A percentile compares a stretch with the other conserved stretches of the same genome.
Conservation (phyloP, 2,113 vertebrate species). For the Menura novaehollandiae region DNA sequence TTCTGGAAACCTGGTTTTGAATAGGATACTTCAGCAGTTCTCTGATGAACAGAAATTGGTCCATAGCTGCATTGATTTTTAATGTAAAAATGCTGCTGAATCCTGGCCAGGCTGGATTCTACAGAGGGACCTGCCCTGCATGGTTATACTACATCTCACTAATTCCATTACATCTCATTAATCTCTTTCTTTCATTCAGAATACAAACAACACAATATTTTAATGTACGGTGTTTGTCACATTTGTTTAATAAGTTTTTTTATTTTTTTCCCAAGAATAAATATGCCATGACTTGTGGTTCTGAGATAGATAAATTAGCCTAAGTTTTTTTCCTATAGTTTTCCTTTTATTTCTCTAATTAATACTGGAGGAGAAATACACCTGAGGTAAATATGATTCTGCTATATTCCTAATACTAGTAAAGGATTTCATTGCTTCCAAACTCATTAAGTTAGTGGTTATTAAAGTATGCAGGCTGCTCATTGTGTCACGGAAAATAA, state of each 20-base stretch:
- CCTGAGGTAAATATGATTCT: slow-evolving; percentile 4
- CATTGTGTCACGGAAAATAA: slow-evolving; percentile 9
- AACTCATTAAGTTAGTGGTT: slow-evolving; percentile 1
- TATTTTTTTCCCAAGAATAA: neutral
- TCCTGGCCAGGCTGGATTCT: neutral
- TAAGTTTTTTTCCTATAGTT: neutral
- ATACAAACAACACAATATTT: neutral
- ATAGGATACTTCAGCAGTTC: neutral
- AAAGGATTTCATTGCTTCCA: neutral
- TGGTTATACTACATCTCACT: neutral
- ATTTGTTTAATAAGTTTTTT: neutral
- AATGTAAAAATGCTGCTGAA: neutral
- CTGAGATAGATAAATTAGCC: neutral
- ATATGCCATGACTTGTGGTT: neutral
- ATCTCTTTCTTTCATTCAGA: neutral
- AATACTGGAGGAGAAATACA: neutral
- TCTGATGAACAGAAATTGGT: neutral
- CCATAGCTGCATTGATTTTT: neutral
- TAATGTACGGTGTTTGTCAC: neutral
- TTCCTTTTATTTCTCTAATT: neutral
- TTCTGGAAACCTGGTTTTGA: neutral
- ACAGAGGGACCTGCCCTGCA: neutral
- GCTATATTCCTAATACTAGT: neutral
- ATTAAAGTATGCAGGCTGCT: slow-evolving; percentile 8
- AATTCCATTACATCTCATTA: neutral